Evolutionary conservation across 2,888 invertebrate genomes (phyloP), one percentile per base, ranked within the genome.

Genomic region (Lamellibrachia columna): DNA sequence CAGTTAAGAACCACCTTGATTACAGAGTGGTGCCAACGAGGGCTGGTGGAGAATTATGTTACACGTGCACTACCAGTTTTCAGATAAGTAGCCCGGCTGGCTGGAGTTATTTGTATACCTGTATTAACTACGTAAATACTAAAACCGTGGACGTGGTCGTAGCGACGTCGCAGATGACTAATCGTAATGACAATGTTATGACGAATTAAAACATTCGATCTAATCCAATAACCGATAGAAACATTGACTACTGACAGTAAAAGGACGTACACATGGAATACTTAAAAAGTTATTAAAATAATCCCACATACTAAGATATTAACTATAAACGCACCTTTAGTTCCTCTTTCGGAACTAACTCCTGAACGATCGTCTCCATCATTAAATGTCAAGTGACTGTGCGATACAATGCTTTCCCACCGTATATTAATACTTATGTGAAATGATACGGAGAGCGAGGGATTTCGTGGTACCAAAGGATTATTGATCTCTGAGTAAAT

Each of bases 321-420:
- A 53, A 6, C 55, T 75, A 40, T 90, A 90, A 52, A 53, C 91
- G 90, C 55, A 92, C 93, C 91, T 93, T 91, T 90, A 93, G 60
- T 75, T 93, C 93, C 22, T 93, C 92, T n/a, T 53, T 75, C 28
- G 92, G 55, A 7, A 93, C 92, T 0, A 92, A 58, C 75, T 93
- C 93, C 91, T 93, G 92, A 15, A 93, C 58, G 28, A 93, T 93
- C 53, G 91, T 60, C 90, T 93, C 93, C 93, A 93, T 93, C 15
- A 75, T 75, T 15, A 75, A 75, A 75, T 75, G 75, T 75, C 75
- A 75, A 22, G 75, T 75, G 75, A 75, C 75, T 75, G 75, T 75
- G 75, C 75, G 75, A 22, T 75, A 22, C 75, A 22, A n/a, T 6
- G 11, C 75, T 3, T 22, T 75, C 22, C 22, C 75, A 15, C 75